Evolutionary conservation across 2,113 vertebrate species (phyloP).

Genomic region (Platichthys stellatus): DNA sequence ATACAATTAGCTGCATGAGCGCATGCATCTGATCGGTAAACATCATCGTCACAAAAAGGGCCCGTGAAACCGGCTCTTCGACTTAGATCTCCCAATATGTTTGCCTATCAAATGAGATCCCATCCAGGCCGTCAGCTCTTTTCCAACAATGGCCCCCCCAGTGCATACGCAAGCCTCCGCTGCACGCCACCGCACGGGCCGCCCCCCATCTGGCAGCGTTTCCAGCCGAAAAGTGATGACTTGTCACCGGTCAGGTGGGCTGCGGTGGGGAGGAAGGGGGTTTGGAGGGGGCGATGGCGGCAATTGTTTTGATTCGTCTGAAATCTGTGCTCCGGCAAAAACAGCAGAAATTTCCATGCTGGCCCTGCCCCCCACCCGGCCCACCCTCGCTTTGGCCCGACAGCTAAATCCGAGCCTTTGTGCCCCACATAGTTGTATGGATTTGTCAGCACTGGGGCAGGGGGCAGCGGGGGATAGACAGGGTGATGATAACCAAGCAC

Average conservation of each 20-base stretch:
- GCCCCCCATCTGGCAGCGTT: constrained; percentile 58
- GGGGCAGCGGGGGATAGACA: constrained; percentile 30
- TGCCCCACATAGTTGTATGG: constrained; percentile 78
- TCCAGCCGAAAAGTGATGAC: constrained; percentile 78
- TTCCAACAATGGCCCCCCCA: constrained; percentile 57
- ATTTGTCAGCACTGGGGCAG: constrained; percentile 74
- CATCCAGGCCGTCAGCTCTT: constrained; percentile 71
- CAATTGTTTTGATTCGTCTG: constrained; percentile 75
- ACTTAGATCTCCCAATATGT: constrained; percentile 54
- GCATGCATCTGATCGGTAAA: constrained; percentile 6
- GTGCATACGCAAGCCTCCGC: constrained; percentile 22
- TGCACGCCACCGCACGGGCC: constrained; percentile 3
- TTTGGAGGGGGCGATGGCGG: constrained; percentile 35
- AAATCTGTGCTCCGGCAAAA: constrained; percentile 72
- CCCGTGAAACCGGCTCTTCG: constrained; percentile 28
- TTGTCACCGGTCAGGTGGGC: constrained; percentile 55
- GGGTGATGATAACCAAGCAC: constrained; percentile 61
- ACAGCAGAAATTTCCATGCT: constrained; percentile 73
- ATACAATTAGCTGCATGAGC: not conserved
- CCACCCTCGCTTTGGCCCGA: constrained; percentile 55
- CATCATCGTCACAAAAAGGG: constrained; percentile 7
- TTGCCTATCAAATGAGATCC: constrained; percentile 60
- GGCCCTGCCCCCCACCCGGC: constrained; percentile 41
- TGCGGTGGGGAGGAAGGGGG: constrained; percentile 18
- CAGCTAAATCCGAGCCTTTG: constrained; percentile 81